These are phyloP conservation scores for Urocitellus parryii DNA, from an alignment of 2,113 vertebrate genomes.

Conservation along the genomic window DNA sequence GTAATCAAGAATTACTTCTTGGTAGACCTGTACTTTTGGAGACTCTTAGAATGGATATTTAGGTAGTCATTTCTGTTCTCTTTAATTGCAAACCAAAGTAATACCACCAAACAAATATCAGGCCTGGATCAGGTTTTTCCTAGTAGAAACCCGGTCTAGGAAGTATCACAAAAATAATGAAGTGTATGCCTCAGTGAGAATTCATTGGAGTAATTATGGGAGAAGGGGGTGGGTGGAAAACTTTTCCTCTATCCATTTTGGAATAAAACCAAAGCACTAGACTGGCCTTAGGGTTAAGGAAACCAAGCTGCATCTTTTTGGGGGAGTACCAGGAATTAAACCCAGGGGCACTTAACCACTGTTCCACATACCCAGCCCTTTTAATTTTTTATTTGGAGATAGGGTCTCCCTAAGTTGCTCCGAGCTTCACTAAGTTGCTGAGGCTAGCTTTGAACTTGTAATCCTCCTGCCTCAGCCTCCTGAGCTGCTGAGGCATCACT, in stretches of 20 bases:
- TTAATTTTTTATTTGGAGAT: too few relatives aligned
- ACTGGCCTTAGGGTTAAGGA: not conserved
- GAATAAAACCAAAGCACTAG: conserved; percentile 38
- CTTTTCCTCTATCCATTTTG: conserved; percentile 5
- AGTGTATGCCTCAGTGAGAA: not conserved
- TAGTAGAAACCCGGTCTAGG: conserved; percentile 20
- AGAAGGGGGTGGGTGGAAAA: not conserved
- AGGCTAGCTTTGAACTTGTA: too few relatives aligned
- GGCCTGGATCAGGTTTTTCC: conserved; percentile 33
- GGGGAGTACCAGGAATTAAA: too few relatives aligned
- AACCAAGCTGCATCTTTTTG: not conserved
- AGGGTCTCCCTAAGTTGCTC: too few relatives aligned
- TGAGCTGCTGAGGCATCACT: too few relatives aligned
- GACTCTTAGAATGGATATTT: conserved; percentile 42
- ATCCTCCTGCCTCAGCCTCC: too few relatives aligned
- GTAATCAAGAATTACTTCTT: not conserved
- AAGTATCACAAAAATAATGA: conserved; percentile 27
- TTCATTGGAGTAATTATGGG: not conserved
- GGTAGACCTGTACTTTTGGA: conserved; percentile 41
- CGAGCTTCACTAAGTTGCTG: too few relatives aligned
- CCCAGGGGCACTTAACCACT: too few relatives aligned
- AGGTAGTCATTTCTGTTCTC: conserved; percentile 42
- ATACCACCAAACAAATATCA: not conserved
- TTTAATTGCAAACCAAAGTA: conserved; percentile 53
- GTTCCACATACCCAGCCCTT: too few relatives aligned